phyloP scores from a whole-genome alignment of 2,888 invertebrate genomes.

The Meiosimyza platycephala region DNA sequence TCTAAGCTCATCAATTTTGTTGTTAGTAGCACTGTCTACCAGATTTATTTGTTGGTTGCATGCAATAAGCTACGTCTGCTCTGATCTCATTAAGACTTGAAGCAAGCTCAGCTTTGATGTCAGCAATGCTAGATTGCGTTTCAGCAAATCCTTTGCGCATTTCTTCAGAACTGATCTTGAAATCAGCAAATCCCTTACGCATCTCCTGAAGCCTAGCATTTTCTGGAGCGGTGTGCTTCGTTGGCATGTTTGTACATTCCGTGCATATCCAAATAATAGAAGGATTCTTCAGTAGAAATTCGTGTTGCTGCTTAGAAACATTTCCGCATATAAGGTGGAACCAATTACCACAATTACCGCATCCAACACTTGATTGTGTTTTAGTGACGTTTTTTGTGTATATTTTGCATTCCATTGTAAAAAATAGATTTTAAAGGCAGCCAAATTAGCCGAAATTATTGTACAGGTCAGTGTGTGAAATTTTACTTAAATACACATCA shows the following conservation, averaged over 20 bases:
- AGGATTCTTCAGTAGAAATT: too few relatives aligned
- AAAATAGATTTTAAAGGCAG: not conserved
- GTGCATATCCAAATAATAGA: not conserved
- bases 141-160: not conserved
- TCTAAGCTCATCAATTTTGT: not conserved
- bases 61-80: not conserved
- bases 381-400: not conserved
- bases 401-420: too few relatives aligned
- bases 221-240: not conserved
- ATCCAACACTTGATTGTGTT: not conserved
- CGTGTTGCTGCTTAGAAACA: constrained; percentile 7
- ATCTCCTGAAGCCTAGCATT: not conserved
- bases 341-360: not conserved
- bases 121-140: not conserved
- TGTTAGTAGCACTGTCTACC: too few relatives aligned
- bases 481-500: too few relatives aligned
- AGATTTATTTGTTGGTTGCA: not conserved
- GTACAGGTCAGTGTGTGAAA: too few relatives aligned
- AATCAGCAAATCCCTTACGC: not conserved
- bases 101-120: not conserved
- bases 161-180: too few relatives aligned
- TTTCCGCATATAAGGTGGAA: not conserved
- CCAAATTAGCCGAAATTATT: too few relatives aligned
- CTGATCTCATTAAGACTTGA: not conserved
- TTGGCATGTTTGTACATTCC: not conserved